Evolutionary conservation across 2,888 invertebrate genomes (phyloP).

Genomic region (Eupithecia insigniata): DNA sequence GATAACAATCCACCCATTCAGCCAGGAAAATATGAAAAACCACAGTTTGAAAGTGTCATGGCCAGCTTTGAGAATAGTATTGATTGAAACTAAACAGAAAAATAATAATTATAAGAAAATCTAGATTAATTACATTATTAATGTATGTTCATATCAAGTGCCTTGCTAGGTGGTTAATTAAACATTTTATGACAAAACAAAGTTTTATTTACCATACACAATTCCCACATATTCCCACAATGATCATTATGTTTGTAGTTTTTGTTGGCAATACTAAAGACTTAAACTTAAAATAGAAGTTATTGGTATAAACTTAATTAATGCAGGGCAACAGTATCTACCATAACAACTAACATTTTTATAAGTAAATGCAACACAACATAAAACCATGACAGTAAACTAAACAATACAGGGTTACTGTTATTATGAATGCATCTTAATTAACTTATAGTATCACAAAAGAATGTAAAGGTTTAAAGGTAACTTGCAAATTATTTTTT

Average conservation of each 20-base stretch:
- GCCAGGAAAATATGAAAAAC: conserved; percentile 38
- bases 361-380: background rate
- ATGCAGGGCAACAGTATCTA: background rate
- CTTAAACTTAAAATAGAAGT: background rate
- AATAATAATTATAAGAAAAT: background rate
- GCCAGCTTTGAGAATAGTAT: conserved; percentile 65
- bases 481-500: background rate
- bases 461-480: background rate
- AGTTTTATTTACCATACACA: background rate
- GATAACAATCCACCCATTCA: conserved; percentile 52
- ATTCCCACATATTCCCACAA: background rate
- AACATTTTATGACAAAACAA: conserved; percentile 14
- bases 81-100: conserved; percentile 17
- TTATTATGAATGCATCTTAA: background rate
- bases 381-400: background rate
- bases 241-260: background rate
- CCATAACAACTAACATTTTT: background rate
- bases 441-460: too few relatives aligned
- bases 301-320: background rate
- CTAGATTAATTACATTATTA: background rate
- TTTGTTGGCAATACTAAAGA: background rate
- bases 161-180: conserved; percentile 35
- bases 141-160: conserved; percentile 35
- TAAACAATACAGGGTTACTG: background rate
- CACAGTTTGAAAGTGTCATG: conserved; percentile 64